Evolutionary conservation across 2,113 vertebrate species (phyloP), one percentile per base, ranked within the genome.

Genomic region (Onychostoma macrolepis): DNA sequence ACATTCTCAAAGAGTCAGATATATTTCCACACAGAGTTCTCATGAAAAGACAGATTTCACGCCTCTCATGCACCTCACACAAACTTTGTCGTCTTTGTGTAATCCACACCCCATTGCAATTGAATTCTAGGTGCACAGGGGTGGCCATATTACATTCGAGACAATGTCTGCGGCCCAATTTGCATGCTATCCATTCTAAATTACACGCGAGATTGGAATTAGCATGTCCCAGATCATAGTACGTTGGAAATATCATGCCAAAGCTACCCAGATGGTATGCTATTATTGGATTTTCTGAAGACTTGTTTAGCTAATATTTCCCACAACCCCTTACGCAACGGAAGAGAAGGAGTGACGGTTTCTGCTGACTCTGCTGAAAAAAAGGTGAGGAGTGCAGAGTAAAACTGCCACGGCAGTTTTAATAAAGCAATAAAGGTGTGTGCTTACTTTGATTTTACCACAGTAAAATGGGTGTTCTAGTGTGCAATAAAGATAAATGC

Each of bases 31-130:
- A 78, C 71, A 58, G 38, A 81, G 50, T 43, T 43, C 84, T 72
- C 45, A 24, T 48, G 45, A 61, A 83, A 76, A 45, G 80, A 83
- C 83, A 67, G 77, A 53, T 65, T 83, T 83, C 86, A 71, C 63
- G 24, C 56, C 56, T 61, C 56, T 61, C 56, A 61, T n/a, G 24
- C 56, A 84, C 77, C 28, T 86, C 85, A 77, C 41, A 67, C 76
- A 69, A 67, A 75, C 56, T 19, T 50, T 74, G 72, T 75, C 83
- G 6, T 88, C 30, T 10, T 30, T 11, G 58, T 69, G 67, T 86
- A 61, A 83, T 80, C 71, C 71, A 85, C 58, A 69, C 19, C 56
- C 21, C 24, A 19, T 33, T 9, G 1, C 45, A 33, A 45, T 8
- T 45, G 41, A 17, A 76, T 45, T 48, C 12, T 48, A n/a, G 41